Base-by-base conservation (phyloP, 2,888 invertebrate genomes). In the Sepiola atlantica region DNA sequence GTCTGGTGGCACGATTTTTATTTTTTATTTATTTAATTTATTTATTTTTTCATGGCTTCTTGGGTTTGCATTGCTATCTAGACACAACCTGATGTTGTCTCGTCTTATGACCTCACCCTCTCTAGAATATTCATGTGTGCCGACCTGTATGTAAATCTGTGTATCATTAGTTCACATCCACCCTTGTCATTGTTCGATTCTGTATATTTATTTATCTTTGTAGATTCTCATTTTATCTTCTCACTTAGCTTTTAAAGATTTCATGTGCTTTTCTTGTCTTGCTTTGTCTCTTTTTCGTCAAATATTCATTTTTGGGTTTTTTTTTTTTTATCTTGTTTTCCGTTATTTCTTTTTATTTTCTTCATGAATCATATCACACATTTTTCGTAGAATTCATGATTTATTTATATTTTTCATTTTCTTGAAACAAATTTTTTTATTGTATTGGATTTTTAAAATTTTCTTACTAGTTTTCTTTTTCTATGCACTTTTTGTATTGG, bases 1-100 rank as follows among this genome's bases (percentile, higher is more conserved):
- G 4, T 77, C 77, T 77, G 32, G 77, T 32, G 77, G 77, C 77
- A 77, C 77, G 1, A 77, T 61, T 28, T 61, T 77, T 16, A 77
- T 77, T 77, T n/a, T 32, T 2, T 77, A 35, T 95, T 96, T 95
- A 95, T 95, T 55, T 95, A n/a, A n/a, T 95, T 94, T 95, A 96
- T 94, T 95, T 96, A 35, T 95, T 95, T 95, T 96, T 96, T 96
- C 95, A 96, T 91, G 94, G 90, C 94, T 91, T 90, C 90, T 94
- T 54, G 94, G 77, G 94, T 90, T 77, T 35, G 45, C 55, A 90
- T 54, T 91, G 77, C 54, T 77, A 91, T 45, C 14, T 90, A 94
- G 45, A 94, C 35, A 90, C 90, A n/a, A 32, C 45, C 55, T 14
- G 32, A 32, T 90, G 18, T 45, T 94, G 35, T 94, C 35, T 90